Base-by-base conservation (phyloP, 2,797 vertebrate species). In the Rhabdophis nuchalis region DNA sequence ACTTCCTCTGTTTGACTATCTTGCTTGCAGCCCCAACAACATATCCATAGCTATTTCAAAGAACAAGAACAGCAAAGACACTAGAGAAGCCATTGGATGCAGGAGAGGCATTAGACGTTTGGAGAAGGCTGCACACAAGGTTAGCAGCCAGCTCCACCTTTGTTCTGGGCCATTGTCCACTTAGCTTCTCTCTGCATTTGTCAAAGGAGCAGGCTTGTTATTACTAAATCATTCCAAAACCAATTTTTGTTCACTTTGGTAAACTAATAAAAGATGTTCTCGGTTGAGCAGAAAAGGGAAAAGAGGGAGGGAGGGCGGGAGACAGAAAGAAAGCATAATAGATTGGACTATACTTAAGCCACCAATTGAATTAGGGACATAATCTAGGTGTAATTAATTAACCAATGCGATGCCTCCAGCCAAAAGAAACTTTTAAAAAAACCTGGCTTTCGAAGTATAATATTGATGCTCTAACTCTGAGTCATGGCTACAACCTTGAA, bases 311-410 rank as follows among this genome's bases (percentile, higher is more conserved):
- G 18, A 77, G 82, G 3, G 91, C 6, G 23, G 1, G 8, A 12
- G 9, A 61, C 16, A 50, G 4, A 64, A 52, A 20, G 41, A 68
- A 52, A 68, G 82, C 0, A 12, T 50, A 87, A 61, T 0, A 91
- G 92, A 85, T 92, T 56, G 68, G 25, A 87, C 88, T 0, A 0
- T 46, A 91, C 93, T 90, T 27, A 64, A 0, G 0, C 52, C 92
- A 89, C 95, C 92, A 60, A 95, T 94, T 93, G 91, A 92, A 93
- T 96, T 87, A 94, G 93, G 50, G 61, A 87, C 89, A 94, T 90
- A 87, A 93, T 92, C 89, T 92, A 58, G 91, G 89, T 89, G 89
- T 89, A 95, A 94, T 57, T 93, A 93, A 93, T 90, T 96, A 29
- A 14, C 18, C 94, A 91, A 36, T 91, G 91, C 9, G 91, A 89